Percentiles rank a stretch among this genome's conserved stretches.
phyloP scores from a whole-genome alignment of 2,113 vertebrate species.

The Centropus unirufus region DNA sequence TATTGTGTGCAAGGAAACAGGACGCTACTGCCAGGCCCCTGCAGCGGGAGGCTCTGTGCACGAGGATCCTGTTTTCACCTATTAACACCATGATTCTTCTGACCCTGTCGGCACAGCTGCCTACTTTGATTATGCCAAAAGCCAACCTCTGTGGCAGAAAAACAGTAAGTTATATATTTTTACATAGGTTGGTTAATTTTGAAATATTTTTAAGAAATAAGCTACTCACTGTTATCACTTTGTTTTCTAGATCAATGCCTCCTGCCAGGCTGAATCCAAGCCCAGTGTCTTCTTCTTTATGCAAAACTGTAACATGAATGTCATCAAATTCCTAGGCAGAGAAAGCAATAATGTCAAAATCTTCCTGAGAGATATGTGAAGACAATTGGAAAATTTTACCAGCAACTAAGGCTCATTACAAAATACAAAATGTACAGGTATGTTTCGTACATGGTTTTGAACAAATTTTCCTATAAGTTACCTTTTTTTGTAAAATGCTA shows the following conservation, averaged over 20 bases:
- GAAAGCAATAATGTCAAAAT: neutral
- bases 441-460: neutral
- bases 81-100: neutral
- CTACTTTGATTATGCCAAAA: neutral
- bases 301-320: slow-evolving; percentile 90
- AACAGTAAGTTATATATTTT: neutral
- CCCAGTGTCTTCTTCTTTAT: slow-evolving; percentile 91
- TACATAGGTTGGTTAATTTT: neutral
- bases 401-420: too few relatives aligned
- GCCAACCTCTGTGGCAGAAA: neutral
- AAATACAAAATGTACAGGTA: neutral
- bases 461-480: neutral
- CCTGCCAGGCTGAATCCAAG: slow-evolving; percentile 95
- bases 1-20: neutral
- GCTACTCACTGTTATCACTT: slow-evolving; percentile 86
- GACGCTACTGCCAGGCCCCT: neutral
- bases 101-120: neutral
- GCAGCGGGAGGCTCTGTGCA: neutral
- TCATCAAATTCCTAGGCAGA: slow-evolving; percentile 85
- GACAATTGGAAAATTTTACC: neutral
- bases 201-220: neutral
- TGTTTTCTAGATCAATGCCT: slow-evolving; percentile 90
- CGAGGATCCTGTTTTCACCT: neutral
- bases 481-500: neutral
- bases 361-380: neutral